Evolutionary conservation across 1,140 invertebrate genomes (phyloP).

Genomic region (Cydia amplana): DNA sequence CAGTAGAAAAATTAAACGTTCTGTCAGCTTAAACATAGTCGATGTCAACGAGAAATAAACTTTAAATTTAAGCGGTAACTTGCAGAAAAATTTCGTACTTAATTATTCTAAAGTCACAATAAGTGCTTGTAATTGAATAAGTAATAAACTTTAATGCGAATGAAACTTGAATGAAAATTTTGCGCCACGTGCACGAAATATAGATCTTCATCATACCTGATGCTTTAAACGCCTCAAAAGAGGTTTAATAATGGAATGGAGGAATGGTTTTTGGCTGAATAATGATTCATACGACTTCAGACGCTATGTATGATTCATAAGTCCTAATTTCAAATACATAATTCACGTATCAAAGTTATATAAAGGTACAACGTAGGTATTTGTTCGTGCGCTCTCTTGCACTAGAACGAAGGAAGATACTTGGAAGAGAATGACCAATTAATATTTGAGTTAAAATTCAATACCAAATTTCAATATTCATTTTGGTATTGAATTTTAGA

Average conservation of each 20-base stretch:
- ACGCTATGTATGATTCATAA: not conserved
- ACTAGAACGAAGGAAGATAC: not conserved
- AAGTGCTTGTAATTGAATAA: no score
- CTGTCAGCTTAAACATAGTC: no score
- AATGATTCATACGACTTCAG: not conserved
- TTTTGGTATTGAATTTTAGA: not conserved
- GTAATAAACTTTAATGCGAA: no score
- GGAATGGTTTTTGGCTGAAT: not conserved
- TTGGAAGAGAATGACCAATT: not conserved
- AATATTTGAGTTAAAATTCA: not conserved
- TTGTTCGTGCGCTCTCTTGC: not conserved
- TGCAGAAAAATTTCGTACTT: no score
- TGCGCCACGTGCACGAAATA: not conserved
- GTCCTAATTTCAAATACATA: not conserved
- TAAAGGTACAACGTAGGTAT: not conserved
- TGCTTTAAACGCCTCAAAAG: not conserved
- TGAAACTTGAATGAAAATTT: no score
- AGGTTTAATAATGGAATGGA: no score
- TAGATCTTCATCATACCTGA: not conserved
- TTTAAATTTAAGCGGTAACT: no score
- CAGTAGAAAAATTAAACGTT: no score
- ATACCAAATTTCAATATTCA: no score
- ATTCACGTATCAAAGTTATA: not conserved
- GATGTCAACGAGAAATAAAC: no score
- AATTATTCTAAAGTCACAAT: no score